These are phyloP conservation scores for Pristiophorus japonicus DNA, from an alignment of 2,113 vertebrate species.

Conservation along the genomic window DNA sequence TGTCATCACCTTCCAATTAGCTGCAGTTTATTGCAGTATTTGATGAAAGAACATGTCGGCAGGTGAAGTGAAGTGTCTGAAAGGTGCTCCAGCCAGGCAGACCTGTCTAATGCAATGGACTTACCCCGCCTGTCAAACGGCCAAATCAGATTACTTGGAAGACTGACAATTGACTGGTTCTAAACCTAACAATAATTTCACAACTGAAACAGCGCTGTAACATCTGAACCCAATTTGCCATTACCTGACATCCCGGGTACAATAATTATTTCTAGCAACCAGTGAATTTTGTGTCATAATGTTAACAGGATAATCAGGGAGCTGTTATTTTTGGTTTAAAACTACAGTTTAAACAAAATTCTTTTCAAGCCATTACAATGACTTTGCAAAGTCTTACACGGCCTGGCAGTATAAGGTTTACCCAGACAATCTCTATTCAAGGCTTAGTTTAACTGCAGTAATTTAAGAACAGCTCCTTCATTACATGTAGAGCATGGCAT, in stretches of 20 bases:
- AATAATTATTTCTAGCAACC: conserved; percentile 3
- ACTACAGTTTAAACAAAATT: neutral
- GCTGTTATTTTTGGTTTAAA: neutral
- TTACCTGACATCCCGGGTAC: conserved; percentile 41
- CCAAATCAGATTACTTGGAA: conserved; percentile 46
- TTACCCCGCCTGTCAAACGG: conserved; percentile 26
- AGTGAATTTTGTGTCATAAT: neutral
- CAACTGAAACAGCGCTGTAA: conserved; percentile 46
- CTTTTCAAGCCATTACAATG: neutral
- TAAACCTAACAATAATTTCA: conserved; percentile 52
- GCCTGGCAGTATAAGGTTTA: neutral
- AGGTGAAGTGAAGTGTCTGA: conserved; percentile 57
- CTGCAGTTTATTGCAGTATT: conserved; percentile 58
- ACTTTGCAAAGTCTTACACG: neutral
- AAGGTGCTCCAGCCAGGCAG: conserved; percentile 50
- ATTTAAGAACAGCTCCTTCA: conserved; percentile 24
- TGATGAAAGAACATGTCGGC: conserved; percentile 58
- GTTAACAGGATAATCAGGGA: conserved; percentile 8
- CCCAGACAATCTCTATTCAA: neutral
- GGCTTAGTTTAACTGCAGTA: conserved; percentile 19
- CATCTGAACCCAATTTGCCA: conserved; percentile 54
- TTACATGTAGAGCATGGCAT: neutral
- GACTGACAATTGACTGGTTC: conserved; percentile 53
- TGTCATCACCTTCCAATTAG: conserved; percentile 71
- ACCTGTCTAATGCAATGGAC: conserved; percentile 24